Conservation (phyloP, 2,888 invertebrate species). For the Ichneumon xanthorius region DNA sequence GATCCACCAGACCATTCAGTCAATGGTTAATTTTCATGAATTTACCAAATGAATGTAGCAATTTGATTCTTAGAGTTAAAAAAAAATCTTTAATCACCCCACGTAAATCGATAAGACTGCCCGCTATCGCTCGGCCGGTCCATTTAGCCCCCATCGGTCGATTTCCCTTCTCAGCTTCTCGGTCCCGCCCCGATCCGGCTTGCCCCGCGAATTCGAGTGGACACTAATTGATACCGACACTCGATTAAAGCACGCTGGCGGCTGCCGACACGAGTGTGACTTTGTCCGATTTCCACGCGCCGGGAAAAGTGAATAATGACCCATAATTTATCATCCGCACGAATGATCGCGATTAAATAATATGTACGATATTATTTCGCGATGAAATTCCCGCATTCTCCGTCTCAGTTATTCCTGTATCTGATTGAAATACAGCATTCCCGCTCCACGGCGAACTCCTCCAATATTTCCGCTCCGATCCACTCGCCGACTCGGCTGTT, state of each 20-base stretch:
- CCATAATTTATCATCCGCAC: conserved; percentile 23
- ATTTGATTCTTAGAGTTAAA: not conserved
- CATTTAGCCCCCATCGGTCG: no score
- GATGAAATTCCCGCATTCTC: not conserved
- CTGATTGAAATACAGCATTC: conserved; percentile 27
- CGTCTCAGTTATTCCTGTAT: not conserved
- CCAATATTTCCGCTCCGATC: conserved; percentile 31
- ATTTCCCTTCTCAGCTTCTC: not conserved
- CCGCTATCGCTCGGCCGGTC: no score
- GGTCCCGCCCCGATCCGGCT: not conserved
- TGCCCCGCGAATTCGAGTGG: conserved; percentile 21
- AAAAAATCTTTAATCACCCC: not conserved
- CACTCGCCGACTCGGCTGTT: not conserved
- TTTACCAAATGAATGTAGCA: no score
- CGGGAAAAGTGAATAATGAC: conserved; percentile 16
- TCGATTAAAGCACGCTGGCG: conserved; percentile 36
- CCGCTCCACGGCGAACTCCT: not conserved
- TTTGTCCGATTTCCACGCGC: not conserved
- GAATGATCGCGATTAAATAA: not conserved
- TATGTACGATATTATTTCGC: conserved; percentile 12
- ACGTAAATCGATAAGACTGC: not conserved
- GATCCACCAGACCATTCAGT: no score
- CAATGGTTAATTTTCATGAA: no score
- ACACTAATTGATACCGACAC: conserved; percentile 30
- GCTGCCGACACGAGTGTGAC: conserved; percentile 22